Evolutionary conservation across 1,140 invertebrate species (phyloP).

Genomic region (Hestina assimilis): DNA sequence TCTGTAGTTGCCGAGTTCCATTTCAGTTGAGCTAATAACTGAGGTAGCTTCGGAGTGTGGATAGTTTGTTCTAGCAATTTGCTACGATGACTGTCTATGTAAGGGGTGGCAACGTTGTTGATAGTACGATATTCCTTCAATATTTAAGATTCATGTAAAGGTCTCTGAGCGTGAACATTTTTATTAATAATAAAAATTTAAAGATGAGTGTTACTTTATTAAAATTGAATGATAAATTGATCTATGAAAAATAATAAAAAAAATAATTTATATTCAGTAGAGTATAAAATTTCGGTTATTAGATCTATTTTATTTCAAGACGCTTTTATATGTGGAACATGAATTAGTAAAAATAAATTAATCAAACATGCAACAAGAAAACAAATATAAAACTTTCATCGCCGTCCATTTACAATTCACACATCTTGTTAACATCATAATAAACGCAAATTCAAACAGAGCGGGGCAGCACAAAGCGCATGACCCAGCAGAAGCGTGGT

Average conservation of each 20-base stretch:
- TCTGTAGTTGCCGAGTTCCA: conserved; percentile 37
- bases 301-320: too few relatives aligned
- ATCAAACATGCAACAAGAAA: neutral
- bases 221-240: too few relatives aligned
- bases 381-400: neutral
- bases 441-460: conserved; percentile 18
- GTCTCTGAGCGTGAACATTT: too few relatives aligned
- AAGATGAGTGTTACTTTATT: too few relatives aligned
- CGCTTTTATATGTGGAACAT: too few relatives aligned
- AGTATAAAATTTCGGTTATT: too few relatives aligned
- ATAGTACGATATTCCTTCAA: neutral
- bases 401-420: conserved; percentile 16
- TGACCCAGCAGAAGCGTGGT: conserved; percentile 24
- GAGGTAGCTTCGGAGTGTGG: conserved; percentile 23
- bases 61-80: conserved; percentile 26
- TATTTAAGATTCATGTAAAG: neutral
- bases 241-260: too few relatives aligned
- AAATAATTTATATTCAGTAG: too few relatives aligned
- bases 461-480: conserved; percentile 15
- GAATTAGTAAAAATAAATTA: neutral
- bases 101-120: neutral
- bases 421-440: conserved; percentile 25
- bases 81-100: neutral
- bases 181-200: too few relatives aligned
- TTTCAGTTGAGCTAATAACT: conserved; percentile 53